phyloP scores from a whole-genome alignment of 1,140 invertebrate genomes.

The Pseudachorutes palmiensis region DNA sequence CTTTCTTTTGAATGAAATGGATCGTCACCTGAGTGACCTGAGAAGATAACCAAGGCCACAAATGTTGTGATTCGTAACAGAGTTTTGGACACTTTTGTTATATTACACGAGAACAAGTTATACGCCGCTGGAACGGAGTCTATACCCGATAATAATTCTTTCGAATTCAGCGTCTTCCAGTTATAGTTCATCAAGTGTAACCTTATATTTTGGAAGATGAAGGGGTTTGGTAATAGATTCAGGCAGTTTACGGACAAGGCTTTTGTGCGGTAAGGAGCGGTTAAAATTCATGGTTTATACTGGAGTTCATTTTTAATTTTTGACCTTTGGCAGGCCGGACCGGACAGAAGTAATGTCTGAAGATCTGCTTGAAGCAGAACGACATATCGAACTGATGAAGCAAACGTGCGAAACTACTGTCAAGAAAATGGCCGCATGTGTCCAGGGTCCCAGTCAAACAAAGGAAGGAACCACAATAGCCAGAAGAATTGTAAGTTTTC shows the following conservation, averaged over 20 bases:
- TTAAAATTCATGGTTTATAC: neutral
- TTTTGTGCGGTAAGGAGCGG: slow-evolving; percentile 14
- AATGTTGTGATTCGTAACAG: too few relatives aligned
- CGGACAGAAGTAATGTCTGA: slow-evolving; percentile 77
- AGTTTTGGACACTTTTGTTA: too few relatives aligned
- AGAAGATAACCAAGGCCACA: too few relatives aligned
- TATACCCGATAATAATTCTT: too few relatives aligned
- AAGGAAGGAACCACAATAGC: slow-evolving; percentile 60
- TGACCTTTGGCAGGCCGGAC: slow-evolving; percentile 57
- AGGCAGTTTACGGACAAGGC: slow-evolving; percentile 23
- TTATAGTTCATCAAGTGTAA: too few relatives aligned
- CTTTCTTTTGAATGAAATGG: too few relatives aligned
- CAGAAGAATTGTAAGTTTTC: slow-evolving; percentile 57
- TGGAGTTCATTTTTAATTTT: neutral
- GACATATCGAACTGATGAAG: slow-evolving; percentile 74
- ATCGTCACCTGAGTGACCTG: too few relatives aligned
- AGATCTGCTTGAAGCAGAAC: slow-evolving; percentile 75
- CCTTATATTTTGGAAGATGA: slow-evolving; percentile 9
- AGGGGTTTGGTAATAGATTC: slow-evolving; percentile 19
- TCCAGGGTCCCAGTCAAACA: slow-evolving; percentile 44
- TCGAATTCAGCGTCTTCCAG: too few relatives aligned
- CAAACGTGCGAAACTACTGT: slow-evolving; percentile 57
- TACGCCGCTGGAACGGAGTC: too few relatives aligned
- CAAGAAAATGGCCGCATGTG: slow-evolving; percentile 47
- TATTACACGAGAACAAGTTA: too few relatives aligned